A percentile compares a stretch with the other conserved stretches of the same genome.
Evolutionary conservation across 1,140 invertebrate genomes (phyloP).

Genomic region (Onthophagus taurus): DNA sequence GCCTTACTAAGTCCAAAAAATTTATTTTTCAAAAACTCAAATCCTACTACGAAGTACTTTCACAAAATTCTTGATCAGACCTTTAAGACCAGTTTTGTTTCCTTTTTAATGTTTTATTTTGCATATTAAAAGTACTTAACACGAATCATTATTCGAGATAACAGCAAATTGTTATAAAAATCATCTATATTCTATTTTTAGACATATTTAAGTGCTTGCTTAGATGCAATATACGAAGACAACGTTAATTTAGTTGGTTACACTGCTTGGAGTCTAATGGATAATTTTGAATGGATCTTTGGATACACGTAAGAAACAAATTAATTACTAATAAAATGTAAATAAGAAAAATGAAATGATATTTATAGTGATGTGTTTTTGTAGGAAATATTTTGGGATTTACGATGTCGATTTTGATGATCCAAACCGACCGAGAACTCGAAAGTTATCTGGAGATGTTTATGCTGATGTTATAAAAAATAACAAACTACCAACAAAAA

Average conservation of each 20-base stretch:
- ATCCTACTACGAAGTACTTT: too few relatives aligned
- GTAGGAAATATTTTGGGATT: conserved; percentile 9
- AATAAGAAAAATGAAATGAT: conserved; percentile 41
- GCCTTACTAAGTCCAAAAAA: too few relatives aligned
- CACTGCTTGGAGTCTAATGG: conserved; percentile 4
- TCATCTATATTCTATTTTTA: too few relatives aligned
- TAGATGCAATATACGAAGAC: conserved; percentile 6
- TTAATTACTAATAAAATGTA: background rate
- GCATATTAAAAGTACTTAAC: too few relatives aligned
- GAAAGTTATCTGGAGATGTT: conserved; percentile 41
- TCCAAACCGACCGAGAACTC: conserved; percentile 36
- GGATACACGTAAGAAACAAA: conserved; percentile 8
- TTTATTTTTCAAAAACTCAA: too few relatives aligned
- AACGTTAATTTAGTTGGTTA: background rate
- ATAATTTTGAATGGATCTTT: conserved; percentile 7
- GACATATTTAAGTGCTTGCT: too few relatives aligned
- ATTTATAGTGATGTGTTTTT: conserved; percentile 42
- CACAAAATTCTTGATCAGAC: too few relatives aligned
- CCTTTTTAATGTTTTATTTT: too few relatives aligned
- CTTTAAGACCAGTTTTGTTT: too few relatives aligned
- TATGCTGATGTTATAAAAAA: conserved; percentile 32
- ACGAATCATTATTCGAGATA: too few relatives aligned
- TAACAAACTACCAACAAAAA: too few relatives aligned
- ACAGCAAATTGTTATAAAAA: too few relatives aligned
- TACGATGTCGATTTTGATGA: conserved; percentile 8